Evolutionary conservation across 2,888 invertebrate species (phyloP).

Genomic region (Leptinotarsa juncta): DNA sequence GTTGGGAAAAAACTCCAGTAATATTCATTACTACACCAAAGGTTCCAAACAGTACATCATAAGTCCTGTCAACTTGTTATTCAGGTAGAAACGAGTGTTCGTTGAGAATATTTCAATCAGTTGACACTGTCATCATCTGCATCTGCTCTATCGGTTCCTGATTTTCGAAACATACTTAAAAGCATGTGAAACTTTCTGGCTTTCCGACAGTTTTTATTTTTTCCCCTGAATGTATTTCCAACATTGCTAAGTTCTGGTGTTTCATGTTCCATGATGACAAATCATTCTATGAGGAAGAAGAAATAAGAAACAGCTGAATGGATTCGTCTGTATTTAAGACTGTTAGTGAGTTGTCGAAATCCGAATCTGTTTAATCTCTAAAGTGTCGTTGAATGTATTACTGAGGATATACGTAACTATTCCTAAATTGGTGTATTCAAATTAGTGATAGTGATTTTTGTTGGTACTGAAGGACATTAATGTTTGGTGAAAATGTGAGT

Average conservation of each 20-base stretch:
- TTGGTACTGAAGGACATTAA: constrained; percentile 41
- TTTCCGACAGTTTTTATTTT: no score
- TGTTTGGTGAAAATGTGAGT: constrained; percentile 46
- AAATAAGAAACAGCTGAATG: constrained; percentile 46
- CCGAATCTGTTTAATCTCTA: constrained; percentile 32
- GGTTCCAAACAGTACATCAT: no score
- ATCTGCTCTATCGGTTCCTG: no score
- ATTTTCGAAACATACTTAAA: no score
- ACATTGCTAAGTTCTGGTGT: neutral
- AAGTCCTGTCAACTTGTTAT: no score
- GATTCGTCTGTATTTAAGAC: constrained; percentile 33
- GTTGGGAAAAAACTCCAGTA: no score
- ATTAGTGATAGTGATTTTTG: constrained; percentile 40
- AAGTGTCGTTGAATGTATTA: constrained; percentile 25
- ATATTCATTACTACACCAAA: no score
- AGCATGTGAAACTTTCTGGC: no score
- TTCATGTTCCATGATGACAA: no score
- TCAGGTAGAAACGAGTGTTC: no score
- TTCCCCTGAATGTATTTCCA: neutral
- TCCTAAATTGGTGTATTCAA: constrained; percentile 19
- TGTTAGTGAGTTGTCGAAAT: constrained; percentile 38
- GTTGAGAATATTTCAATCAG: no score
- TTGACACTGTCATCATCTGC: no score
- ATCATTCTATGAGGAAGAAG: neutral
- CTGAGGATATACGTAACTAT: constrained; percentile 10